Base-by-base conservation (phyloP, 2,888 invertebrate species). In the Apodemia duryi region DNA sequence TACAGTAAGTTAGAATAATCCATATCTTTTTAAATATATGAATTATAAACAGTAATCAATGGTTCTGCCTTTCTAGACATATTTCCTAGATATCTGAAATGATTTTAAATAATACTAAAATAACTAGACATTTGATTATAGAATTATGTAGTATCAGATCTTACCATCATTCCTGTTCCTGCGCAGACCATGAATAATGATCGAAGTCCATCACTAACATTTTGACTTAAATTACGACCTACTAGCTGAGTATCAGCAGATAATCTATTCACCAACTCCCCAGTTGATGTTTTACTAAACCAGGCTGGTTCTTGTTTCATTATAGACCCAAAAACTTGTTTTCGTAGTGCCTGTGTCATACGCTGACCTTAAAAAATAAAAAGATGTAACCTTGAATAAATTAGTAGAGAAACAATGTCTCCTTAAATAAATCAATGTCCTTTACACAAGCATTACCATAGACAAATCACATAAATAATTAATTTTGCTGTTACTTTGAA, bases 121-220 rank as follows among this genome's bases (percentile, higher is more conserved):
- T 0, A 35, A 35, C 5, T 35, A 9, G 9, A 38, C 1, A 38
- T 9, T 2, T 38, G 9, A 38, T 7, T 7, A 7, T 38, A 38
- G 6, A 38, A 38, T 38, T 38, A 38, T 38, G 38, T 38, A 43
- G 11, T 11, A 52, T 62, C 54, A 28, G 32, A 32, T 63, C 74
- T 82, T 86, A 97, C 97, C 99, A 99, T 99, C 97, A 99, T 98
- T 38, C 96, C 95, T 51, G 97, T 95, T 0, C 98, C 98, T 60
- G 96, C 97, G 38, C 94, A 84, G 9, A 97, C 96, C 95, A 98
- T 98, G 68, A 98, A 95, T 2, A 95, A 81, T 0, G 98, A 97
- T 62, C 99, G 91, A 32, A 99, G 85, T 0, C 99, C 99, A 89
- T 99, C 99, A 2, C 98, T 98, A 67, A 99, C 94, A 87, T 99